Evolutionary conservation across 2,797 vertebrate genomes (phyloP).

Genomic region (Smutsia temminckii): DNA sequence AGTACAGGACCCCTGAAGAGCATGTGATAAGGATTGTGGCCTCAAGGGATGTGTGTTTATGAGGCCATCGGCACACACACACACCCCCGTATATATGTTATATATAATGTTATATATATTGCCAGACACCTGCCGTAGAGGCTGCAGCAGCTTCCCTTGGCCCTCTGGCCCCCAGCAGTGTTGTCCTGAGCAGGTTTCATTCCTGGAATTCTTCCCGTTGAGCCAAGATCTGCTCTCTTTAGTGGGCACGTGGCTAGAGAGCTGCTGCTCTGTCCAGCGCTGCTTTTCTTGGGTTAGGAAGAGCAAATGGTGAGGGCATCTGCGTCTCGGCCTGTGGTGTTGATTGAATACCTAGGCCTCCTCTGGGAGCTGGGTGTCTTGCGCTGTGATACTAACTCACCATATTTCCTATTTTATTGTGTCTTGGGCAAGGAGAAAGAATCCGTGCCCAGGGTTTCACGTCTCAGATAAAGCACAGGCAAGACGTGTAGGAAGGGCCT

Average conservation of each 20-base stretch:
- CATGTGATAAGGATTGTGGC: not conserved
- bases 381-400: not conserved
- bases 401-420: conserved; percentile 29
- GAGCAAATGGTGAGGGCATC: not conserved
- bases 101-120: too few species aligned
- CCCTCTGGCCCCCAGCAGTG: rapidly evolving
- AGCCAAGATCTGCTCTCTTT: not conserved
- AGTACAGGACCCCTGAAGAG: not conserved
- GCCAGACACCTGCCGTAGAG: not conserved
- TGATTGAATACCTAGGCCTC: not conserved
- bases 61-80: not conserved
- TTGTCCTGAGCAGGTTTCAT: not conserved
- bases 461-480: conserved; percentile 8
- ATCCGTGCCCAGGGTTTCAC: not conserved
- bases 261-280: not conserved
- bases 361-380: conserved; percentile 2
- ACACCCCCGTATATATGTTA: too few species aligned
- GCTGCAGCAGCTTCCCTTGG: rapidly evolving
- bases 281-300: not conserved
- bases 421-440: not conserved
- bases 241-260: not conserved
- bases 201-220: not conserved
- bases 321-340: not conserved
- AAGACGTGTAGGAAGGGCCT: not conserved
- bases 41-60: not conserved